phyloP scores from a whole-genome alignment of 2,888 invertebrate genomes.

The Amiota minor region DNA sequence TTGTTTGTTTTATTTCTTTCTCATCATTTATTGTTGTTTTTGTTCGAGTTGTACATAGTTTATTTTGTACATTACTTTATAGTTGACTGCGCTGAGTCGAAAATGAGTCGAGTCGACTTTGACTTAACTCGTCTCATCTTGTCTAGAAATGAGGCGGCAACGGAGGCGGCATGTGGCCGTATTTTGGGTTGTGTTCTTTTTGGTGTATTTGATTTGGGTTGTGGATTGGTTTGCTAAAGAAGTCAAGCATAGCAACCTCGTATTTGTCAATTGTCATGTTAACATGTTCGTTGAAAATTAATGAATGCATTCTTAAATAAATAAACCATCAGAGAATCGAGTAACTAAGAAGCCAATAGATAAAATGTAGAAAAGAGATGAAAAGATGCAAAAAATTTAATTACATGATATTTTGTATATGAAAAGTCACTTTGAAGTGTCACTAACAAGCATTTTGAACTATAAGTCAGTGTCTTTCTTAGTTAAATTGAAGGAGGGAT shows the following conservation, averaged over 20 bases:
- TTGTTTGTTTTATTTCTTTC: slow-evolving; percentile 10
- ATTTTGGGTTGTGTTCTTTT: not conserved
- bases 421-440: no score
- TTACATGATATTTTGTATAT: no score
- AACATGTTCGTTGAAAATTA: slow-evolving; percentile 42
- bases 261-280: slow-evolving; percentile 45
- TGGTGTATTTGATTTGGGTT: not conserved
- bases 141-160: not conserved
- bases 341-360: not conserved
- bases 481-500: no score
- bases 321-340: not conserved
- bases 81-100: slow-evolving; percentile 9
- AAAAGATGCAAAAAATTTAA: not conserved
- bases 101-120: slow-evolving; percentile 5
- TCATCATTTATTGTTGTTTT: not conserved
- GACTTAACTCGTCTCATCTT: not conserved
- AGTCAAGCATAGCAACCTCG: slow-evolving; percentile 31
- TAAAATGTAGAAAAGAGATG: not conserved
- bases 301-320: slow-evolving; percentile 33
- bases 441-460: no score
- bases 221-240: not conserved
- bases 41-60: slow-evolving; percentile 16
- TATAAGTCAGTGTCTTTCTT: no score
- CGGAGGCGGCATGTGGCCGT: not conserved
- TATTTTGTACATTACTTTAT: slow-evolving; percentile 28